A percentile compares a stretch with the other conserved stretches of the same genome.
These are phyloP conservation scores for Mellilla xanthometata DNA, from an alignment of 2,888 invertebrate species.

Conservation along the genomic window DNA sequence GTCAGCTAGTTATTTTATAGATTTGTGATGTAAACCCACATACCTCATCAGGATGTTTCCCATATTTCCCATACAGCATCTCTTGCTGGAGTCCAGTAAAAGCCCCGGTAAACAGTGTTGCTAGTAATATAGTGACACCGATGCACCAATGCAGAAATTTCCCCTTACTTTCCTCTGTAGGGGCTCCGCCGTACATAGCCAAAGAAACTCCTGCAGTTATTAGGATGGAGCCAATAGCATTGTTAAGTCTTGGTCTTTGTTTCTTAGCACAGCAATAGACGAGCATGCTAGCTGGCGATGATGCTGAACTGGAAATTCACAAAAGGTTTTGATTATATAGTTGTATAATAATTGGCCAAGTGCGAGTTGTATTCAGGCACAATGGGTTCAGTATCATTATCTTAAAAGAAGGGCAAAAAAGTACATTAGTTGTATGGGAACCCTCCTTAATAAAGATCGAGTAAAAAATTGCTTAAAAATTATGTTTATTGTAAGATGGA, in stretches of 20 bases:
- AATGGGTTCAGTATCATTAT: no score
- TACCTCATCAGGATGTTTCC: slow-evolving; percentile 75
- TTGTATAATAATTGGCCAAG: no score
- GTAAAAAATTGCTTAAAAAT: no score
- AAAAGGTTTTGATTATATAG: no score
- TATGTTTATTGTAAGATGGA: no score
- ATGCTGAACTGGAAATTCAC: slow-evolving; percentile 57
- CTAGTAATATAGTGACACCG: slow-evolving; percentile 61
- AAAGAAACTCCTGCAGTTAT: slow-evolving; percentile 64
- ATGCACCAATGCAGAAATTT: slow-evolving; percentile 64
- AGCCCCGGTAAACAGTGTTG: slow-evolving; percentile 64
- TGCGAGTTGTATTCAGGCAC: no score
- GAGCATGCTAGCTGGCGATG: slow-evolving; percentile 72
- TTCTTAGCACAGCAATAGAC: slow-evolving; percentile 65
- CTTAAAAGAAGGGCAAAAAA: no score
- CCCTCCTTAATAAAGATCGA: no score
- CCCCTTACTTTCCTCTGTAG: slow-evolving; percentile 54
- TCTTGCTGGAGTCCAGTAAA: slow-evolving; percentile 73
- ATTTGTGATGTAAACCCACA: no score
- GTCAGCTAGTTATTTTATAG: no score
- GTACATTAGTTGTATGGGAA: no score
- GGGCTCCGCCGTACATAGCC: slow-evolving; percentile 69
- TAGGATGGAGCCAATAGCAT: slow-evolving; percentile 62
- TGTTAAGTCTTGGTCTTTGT: slow-evolving; percentile 54
- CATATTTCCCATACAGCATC: slow-evolving; percentile 63